Conservation (phyloP, 2,888 invertebrate genomes). For the Pycnomerus fuliginosus region DNA sequence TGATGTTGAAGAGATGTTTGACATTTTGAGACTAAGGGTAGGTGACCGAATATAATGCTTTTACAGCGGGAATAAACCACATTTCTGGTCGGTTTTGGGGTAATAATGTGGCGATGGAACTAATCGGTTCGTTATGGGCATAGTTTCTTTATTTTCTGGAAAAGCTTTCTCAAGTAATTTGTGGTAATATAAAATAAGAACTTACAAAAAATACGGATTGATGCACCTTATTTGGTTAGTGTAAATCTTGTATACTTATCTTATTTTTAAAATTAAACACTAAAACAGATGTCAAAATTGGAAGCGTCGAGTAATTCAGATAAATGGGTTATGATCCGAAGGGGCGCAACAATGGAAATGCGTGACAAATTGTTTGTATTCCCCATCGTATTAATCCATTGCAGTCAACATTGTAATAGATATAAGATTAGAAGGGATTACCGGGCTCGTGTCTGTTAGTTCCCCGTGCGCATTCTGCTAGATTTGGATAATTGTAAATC, state of each 20-base stretch:
- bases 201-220: not conserved
- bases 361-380: conserved; percentile 53
- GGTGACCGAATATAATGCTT: conserved; percentile 12
- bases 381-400: conserved; percentile 50
- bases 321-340: conserved; percentile 48
- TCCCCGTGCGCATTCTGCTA: conserved; percentile 30
- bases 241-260: too few relatives aligned
- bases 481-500: conserved; percentile 45
- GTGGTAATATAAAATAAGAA: not conserved
- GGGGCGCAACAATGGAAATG: conserved; percentile 42
- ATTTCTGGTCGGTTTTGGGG: conserved; percentile 37
- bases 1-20: conserved; percentile 2
- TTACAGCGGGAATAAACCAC: conserved; percentile 33
- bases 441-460: conserved; percentile 27
- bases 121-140: conserved; percentile 36
- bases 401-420: conserved; percentile 52
- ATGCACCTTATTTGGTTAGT: too few relatives aligned
- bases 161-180: conserved; percentile 4
- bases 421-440: conserved; percentile 48
- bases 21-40: too few relatives aligned
- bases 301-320: conserved; percentile 42
- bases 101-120: conserved; percentile 34
- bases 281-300: conserved; percentile 18
- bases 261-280: not conserved
- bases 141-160: conserved; percentile 14